Evolutionary conservation across 2,888 invertebrate genomes (phyloP), one percentile per base, ranked within the genome.

Genomic region (Nephrotoma appendiculata): DNA sequence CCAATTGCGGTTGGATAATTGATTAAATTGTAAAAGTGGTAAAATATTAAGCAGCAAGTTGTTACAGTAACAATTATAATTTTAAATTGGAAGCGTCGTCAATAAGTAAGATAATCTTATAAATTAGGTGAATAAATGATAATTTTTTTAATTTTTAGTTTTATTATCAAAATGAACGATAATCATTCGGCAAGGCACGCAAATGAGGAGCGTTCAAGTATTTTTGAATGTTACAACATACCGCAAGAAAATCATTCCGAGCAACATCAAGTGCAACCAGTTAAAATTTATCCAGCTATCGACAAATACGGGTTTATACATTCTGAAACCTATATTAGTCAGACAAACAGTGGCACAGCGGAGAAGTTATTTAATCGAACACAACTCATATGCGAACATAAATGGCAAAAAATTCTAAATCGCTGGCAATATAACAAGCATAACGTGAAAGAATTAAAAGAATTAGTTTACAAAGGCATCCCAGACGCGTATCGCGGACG

Each of bases 371-470:
- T 95, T 89, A 95, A 95, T 91, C 93, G 93, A 90, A 94, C 94
- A 89, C 98, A 98, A 93, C 93, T 96, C 91, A 97, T 97, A 91
- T 94, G 99, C 88, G 95, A 96, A 90, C 97, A 97, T 90, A 99
- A 99, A 93, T 99, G 99, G 99, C 93, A 98, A 88, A 98, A 98
- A 92, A 99, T 99, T 99, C 92, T 97, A 85, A 94, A 93, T 89
- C 93, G 94, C 83, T 99, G 98, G 98, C 95, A 97, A 86, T n/a
- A 3, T 86, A 94, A 93, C 88, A 91, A 94, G 83, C 90, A 92
- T 48, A 94, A 94, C 86, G 94, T 94, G 89, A 97, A 97, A 89
- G 97, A 97, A 92, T 92, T 98, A 87, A 95, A 95, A 89, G 94
- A 96, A 89, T 94, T 99, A 88, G 95, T 98, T 89, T 99, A 97